phyloP scores from a whole-genome alignment of 2,797 vertebrate species.

The Lacerta bilineata region DNA sequence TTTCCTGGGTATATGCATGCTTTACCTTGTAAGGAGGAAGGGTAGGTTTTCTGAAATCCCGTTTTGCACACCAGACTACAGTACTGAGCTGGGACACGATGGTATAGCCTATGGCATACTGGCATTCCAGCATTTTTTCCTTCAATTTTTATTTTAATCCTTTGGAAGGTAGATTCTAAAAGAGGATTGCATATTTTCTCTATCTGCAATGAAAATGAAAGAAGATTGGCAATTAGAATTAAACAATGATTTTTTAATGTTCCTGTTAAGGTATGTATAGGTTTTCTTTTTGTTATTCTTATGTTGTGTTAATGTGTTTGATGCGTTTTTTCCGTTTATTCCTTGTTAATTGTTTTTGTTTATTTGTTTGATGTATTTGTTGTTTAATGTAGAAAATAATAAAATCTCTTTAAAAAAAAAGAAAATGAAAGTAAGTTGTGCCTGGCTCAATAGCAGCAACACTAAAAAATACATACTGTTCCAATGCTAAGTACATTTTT shows the following conservation, averaged over 20 bases:
- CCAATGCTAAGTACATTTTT: neutral
- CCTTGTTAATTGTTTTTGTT: too few relatives aligned
- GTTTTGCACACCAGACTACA: conserved; percentile 80
- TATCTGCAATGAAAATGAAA: conserved; percentile 78
- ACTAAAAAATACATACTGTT: neutral
- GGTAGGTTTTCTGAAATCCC: conserved; percentile 87
- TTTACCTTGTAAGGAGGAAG: conserved; percentile 82
- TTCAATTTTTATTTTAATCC: conserved; percentile 73
- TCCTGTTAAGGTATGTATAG: too few relatives aligned
- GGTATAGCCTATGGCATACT: conserved; percentile 74
- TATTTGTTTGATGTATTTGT: too few relatives aligned
- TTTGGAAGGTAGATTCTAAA: conserved; percentile 78
- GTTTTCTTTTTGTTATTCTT: too few relatives aligned
- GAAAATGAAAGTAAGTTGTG: conserved; percentile 17
- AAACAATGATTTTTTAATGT: too few relatives aligned
- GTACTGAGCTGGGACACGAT: conserved; percentile 85
- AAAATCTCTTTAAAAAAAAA: too few relatives aligned
- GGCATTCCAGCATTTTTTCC: neutral
- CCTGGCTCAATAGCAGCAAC: neutral
- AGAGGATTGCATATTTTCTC: conserved; percentile 82
- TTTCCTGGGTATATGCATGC: conserved; percentile 9
- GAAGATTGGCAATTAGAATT: too few relatives aligned
- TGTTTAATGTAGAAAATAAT: too few relatives aligned
- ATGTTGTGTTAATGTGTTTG: too few relatives aligned
- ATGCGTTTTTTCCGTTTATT: too few relatives aligned